Base-by-base conservation (phyloP, 2,797 vertebrate genomes). In the Cossypha caffra region DNA sequence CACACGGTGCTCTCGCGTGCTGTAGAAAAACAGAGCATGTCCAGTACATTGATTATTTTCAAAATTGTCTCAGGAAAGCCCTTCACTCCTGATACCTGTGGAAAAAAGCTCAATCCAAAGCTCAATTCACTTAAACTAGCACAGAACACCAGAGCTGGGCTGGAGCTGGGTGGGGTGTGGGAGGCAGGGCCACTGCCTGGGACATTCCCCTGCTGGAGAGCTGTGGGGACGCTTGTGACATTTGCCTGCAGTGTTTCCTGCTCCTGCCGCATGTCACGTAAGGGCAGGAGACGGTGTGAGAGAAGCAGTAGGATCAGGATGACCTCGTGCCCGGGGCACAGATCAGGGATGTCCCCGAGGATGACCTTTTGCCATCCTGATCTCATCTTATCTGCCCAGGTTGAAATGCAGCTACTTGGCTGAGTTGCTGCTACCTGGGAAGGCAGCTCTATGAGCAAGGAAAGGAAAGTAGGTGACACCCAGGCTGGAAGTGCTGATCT, bases 341-440 rank as follows among this genome's bases (percentile, higher is more conserved):
- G 92, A 72, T 96, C 88, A 78, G 79, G 59, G 63, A 47, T 51
- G 74, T 90, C 87, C 93, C 81, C 3, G 23, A 84, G 48, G 69
- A 23, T 96, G 83, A 94, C 83, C 93, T 96, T 62, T 88, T 95
- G 81, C 88, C 63, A 28, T 73, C 73, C 54, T 95, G 59, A 95
- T 95, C 93, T 95, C 89, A 66, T 93, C 61, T 93, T 89, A 90
- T 94, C 92, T 88, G 68, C 43, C 58, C 82, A 82, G 66, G 83
- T 86, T 63, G 69, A 93, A 94, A 87, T 48, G 64, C 85, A 68
- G 66, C 71, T 76, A 7, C 82, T 72, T 11, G 9, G 29, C 78
- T 73, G 63, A 63, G 72, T 82, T 13, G 6, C 75, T 88, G 31
- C 68, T 81, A 43, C 79, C 75, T 66, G 37, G 21, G 51, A 24